These are phyloP conservation scores for Asteroscopus sphinx DNA, from an alignment of 2,888 invertebrate genomes.

Conservation along the genomic window DNA sequence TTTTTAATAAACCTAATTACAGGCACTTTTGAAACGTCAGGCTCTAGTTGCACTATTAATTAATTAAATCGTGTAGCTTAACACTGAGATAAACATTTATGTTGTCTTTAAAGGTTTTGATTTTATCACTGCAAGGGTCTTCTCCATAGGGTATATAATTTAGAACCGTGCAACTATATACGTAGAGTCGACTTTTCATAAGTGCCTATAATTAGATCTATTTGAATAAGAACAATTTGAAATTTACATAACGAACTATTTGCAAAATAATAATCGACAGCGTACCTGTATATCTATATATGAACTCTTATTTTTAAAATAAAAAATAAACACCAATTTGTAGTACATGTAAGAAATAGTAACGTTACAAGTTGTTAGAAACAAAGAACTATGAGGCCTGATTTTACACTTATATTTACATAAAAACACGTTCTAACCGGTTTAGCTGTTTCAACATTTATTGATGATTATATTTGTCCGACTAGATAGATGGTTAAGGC, in stretches of 20 bases:
- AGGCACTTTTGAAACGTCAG: too few relatives aligned
- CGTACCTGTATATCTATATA: too few relatives aligned
- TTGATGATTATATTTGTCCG: slow-evolving; percentile 21
- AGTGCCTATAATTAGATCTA: too few relatives aligned
- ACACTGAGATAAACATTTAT: neutral
- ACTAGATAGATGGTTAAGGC: slow-evolving; percentile 19
- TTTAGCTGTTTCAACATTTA: slow-evolving; percentile 27
- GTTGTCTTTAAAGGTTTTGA: neutral
- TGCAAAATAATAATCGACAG: neutral
- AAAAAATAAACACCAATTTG: slow-evolving; percentile 4
- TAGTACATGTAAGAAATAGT: slow-evolving; percentile 9
- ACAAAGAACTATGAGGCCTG: slow-evolving; percentile 40
- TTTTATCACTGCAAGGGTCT: neutral
- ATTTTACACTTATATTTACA: slow-evolving; percentile 41
- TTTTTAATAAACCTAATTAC: too few relatives aligned
- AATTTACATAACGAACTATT: neutral
- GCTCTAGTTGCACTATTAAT: too few relatives aligned
- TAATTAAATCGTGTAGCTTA: neutral
- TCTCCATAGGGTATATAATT: too few relatives aligned
- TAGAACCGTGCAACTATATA: too few relatives aligned
- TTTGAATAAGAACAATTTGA: neutral
- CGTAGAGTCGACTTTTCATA: too few relatives aligned
- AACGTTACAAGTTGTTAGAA: slow-evolving; percentile 21
- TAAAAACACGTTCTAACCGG: slow-evolving; percentile 33
- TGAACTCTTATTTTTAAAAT: neutral